A percentile compares a stretch with the other conserved stretches of the same genome.
Conservation (phyloP, 2,113 vertebrate species). For the Calcarius ornatus region DNA sequence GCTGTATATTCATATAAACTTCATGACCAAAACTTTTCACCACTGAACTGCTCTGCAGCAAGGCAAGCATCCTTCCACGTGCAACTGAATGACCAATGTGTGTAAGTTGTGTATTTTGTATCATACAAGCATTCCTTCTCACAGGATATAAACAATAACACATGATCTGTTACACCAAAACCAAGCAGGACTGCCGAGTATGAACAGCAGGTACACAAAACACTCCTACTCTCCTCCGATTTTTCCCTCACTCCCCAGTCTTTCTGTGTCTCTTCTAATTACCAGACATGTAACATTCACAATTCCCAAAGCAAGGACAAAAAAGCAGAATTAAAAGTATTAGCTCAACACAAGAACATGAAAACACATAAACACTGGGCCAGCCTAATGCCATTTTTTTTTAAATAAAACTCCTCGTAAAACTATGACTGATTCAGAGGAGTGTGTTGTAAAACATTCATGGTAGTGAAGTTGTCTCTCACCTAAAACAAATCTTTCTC, state of each 20-base stretch:
- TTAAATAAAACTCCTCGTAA: not conserved
- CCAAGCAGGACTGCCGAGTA: rapidly evolving
- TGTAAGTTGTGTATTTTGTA: not conserved
- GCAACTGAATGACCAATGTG: not conserved
- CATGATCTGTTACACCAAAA: not conserved
- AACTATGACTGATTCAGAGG: not conserved
- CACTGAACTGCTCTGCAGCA: not conserved
- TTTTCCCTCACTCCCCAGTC: not conserved
- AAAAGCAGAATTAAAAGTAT: not conserved
- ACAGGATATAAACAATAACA: not conserved
- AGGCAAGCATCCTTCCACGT: not conserved
- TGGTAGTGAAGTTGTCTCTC: not conserved
- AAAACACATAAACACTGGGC: not conserved
- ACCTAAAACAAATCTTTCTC: not conserved
- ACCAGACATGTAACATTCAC: not conserved
- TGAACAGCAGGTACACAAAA: not conserved
- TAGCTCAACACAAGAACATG: not conserved
- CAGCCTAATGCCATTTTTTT: not conserved
- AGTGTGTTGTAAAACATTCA: not conserved
- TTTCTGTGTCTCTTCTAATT: not conserved
- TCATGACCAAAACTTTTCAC: not conserved
- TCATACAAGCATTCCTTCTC: not conserved
- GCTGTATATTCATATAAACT: not conserved
- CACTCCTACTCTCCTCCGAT: not conserved
- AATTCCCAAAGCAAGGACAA: not conserved